Evolutionary conservation across 2,113 vertebrate species (phyloP).

Genomic region (Gymnogyps californianus): DNA sequence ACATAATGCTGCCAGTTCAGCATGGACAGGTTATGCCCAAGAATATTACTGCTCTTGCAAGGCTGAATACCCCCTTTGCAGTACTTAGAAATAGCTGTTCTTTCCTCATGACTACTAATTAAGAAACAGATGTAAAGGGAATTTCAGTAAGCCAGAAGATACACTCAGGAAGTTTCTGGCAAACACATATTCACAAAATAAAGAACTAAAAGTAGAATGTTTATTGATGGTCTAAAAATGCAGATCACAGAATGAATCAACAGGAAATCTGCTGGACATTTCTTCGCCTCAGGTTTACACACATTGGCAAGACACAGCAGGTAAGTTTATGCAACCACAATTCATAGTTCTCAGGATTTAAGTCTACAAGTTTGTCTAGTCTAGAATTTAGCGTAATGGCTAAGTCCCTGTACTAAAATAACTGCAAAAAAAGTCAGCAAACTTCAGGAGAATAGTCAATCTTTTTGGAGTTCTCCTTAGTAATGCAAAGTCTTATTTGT

Average conservation of each 20-base stretch:
- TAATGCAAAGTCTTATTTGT: neutral
- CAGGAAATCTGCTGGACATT: neutral
- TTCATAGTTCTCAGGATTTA: neutral
- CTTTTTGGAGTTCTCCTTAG: neutral
- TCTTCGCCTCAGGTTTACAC: neutral
- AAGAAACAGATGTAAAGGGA: constrained; percentile 41
- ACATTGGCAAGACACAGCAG: neutral
- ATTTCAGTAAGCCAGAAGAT: neutral
- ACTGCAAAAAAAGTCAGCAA: neutral
- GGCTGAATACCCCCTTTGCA: neutral
- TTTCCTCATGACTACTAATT: constrained; percentile 11
- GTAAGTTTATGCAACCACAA: neutral
- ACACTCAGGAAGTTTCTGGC: neutral
- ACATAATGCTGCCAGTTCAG: constrained; percentile 33
- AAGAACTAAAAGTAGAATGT: neutral
- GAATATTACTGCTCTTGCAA: constrained; percentile 21
- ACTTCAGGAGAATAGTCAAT: neutral
- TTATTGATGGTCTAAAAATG: neutral
- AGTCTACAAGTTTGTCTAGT: neutral
- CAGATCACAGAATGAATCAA: neutral
- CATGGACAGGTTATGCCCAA: constrained; percentile 1
- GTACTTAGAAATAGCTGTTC: neutral
- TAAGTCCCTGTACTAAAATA: neutral
- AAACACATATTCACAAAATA: neutral
- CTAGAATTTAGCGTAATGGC: neutral